Evolutionary conservation across 2,113 vertebrate genomes (phyloP).

Genomic region (Ammospiza caudacuta): DNA sequence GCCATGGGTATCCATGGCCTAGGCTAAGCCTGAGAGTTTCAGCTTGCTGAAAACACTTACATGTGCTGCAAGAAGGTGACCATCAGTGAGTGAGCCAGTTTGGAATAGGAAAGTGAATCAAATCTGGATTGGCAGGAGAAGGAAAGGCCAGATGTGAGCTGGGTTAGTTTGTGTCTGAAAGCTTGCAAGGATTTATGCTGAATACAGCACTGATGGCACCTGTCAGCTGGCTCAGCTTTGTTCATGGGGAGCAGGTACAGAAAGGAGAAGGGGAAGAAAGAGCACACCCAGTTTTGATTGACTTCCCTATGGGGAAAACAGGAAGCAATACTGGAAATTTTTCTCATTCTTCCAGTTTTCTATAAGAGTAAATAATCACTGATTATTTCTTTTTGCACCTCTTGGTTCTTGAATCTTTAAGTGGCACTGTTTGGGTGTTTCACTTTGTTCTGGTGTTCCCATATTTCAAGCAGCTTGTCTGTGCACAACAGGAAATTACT

Average conservation of each 20-base stretch:
- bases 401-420: neutral
- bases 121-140: neutral
- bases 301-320: neutral
- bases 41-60: neutral
- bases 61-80: neutral
- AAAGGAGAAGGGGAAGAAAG: neutral
- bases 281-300: neutral
- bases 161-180: neutral
- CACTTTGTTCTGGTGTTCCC: neutral
- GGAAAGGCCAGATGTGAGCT: neutral
- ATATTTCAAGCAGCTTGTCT: neutral
- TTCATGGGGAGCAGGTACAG: neutral
- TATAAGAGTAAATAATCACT: neutral
- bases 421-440: neutral
- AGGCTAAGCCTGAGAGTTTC: neutral
- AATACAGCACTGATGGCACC: neutral
- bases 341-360: neutral
- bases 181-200: neutral
- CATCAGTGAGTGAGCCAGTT: neutral
- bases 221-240: rapidly evolving
- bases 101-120: neutral
- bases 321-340: neutral
- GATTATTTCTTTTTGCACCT: neutral
- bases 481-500: neutral
- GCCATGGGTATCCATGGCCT: neutral